phyloP scores from a whole-genome alignment of 2,888 invertebrate genomes.

The Drosophila affinis region DNA sequence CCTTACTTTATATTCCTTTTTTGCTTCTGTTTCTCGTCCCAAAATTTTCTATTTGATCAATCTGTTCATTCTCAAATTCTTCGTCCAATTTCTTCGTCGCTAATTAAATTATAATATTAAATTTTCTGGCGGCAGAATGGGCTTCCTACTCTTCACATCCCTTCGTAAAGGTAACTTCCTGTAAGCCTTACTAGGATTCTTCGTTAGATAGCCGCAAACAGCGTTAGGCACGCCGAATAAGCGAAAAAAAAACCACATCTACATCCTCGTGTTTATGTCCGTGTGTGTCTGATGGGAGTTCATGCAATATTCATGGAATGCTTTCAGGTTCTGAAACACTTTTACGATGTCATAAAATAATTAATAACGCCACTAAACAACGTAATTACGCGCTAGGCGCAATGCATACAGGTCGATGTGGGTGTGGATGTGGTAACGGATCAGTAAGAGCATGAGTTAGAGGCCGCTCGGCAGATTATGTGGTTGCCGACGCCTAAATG shows the following conservation, averaged over 20 bases:
- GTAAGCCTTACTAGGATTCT: slow-evolving; percentile 43
- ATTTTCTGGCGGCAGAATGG: slow-evolving; percentile 61
- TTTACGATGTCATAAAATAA: slow-evolving; percentile 79
- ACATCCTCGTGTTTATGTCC: slow-evolving; percentile 32
- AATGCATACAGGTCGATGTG: slow-evolving; percentile 44
- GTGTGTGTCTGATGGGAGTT: slow-evolving; percentile 13
- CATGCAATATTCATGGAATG: slow-evolving; percentile 64
- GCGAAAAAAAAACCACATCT: slow-evolving; percentile 23
- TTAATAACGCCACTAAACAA: slow-evolving; percentile 80
- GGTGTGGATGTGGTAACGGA: slow-evolving; percentile 12
- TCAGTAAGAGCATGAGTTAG: slow-evolving; percentile 10
- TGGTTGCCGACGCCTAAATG: slow-evolving; percentile 35
- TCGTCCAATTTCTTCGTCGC: slow-evolving; percentile 31
- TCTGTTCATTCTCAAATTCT: slow-evolving; percentile 3
- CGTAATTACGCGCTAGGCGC: slow-evolving; percentile 72
- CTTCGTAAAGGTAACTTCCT: slow-evolving; percentile 28
- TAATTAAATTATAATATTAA: slow-evolving; percentile 77
- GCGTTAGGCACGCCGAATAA: slow-evolving; percentile 18
- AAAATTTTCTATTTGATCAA: neutral
- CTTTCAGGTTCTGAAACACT: slow-evolving; percentile 71
- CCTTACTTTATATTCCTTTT: neutral
- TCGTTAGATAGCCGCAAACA: slow-evolving; percentile 17
- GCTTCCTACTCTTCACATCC: slow-evolving; percentile 21
- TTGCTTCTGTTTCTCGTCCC: neutral
- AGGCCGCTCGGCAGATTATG: slow-evolving; percentile 19